Percentiles rank a stretch among this genome's conserved stretches.
Evolutionary conservation across 2,888 invertebrate species (phyloP).

Genomic region (Drosophila kokeensis): DNA sequence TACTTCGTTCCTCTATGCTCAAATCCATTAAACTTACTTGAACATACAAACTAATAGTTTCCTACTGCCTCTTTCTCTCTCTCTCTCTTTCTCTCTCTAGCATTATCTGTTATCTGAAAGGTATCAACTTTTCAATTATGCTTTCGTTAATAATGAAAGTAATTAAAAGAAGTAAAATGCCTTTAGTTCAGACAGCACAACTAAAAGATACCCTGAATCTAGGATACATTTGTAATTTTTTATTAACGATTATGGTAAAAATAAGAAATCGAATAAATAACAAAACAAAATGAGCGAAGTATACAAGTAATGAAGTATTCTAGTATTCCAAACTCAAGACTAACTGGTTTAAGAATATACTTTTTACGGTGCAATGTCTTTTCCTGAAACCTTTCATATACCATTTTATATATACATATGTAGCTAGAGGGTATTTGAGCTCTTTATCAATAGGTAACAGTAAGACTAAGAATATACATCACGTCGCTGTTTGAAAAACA

Average conservation of each 20-base stretch:
- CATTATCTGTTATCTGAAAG: neutral
- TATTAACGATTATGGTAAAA: neutral
- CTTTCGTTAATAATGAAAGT: constrained; percentile 6
- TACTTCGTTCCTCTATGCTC: neutral
- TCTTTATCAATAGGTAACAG: neutral
- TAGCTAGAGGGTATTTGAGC: neutral
- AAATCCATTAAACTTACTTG: neutral
- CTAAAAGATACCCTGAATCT: neutral
- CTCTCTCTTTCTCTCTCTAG: neutral
- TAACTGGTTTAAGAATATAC: neutral
- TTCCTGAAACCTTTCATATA: neutral
- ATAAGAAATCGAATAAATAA: neutral
- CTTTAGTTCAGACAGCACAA: neutral
- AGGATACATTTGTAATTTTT: neutral
- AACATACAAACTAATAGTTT: neutral
- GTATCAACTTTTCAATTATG: constrained; percentile 26
- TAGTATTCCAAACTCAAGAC: neutral
- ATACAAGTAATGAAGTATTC: neutral
- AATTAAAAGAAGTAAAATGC: constrained; percentile 22
- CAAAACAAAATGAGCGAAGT: neutral
- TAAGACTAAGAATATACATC: neutral
- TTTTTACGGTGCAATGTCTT: neutral
- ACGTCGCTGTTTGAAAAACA: neutral
- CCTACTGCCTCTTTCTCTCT: neutral
- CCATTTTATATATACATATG: neutral